These are phyloP conservation scores for Fukomys damarensis DNA, from an alignment of 2,113 vertebrate genomes.

Conservation along the genomic window DNA sequence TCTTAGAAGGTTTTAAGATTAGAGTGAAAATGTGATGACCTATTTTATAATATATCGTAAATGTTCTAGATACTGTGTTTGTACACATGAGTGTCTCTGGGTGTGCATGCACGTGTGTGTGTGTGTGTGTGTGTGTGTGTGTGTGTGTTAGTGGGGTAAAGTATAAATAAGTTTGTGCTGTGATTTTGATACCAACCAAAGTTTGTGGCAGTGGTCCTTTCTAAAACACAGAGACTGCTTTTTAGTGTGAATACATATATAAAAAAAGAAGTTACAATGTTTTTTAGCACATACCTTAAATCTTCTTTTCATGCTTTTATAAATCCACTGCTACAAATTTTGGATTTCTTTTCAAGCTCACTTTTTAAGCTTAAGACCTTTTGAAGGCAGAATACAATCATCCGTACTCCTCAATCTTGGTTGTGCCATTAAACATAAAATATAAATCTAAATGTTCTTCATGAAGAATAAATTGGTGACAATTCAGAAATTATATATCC, in stretches of 20 bases:
- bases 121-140: not conserved
- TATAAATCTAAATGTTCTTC: constrained; percentile 19
- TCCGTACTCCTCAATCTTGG: not conserved
- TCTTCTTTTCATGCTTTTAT: not conserved
- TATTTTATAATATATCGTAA: constrained; percentile 18
- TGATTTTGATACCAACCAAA: not conserved
- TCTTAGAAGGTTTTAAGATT: constrained; percentile 57
- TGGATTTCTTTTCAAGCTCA: not conserved
- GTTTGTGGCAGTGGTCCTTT: not conserved
- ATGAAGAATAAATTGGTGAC: not conserved
- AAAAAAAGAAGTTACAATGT: not conserved
- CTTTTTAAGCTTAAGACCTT: not conserved
- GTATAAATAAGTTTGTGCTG: not conserved
- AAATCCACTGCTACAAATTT: not conserved
- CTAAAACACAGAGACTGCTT: constrained; percentile 33
- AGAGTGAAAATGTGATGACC: constrained; percentile 64
- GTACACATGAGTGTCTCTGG: fast-evolving
- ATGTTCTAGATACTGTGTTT: not conserved
- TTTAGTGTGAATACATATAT: not conserved
- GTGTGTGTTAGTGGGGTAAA: not conserved
- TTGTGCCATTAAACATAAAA: not conserved
- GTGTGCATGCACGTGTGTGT: fast-evolving
- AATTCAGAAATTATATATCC: not conserved
- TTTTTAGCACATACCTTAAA: not conserved
- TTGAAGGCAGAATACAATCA: not conserved